Evolutionary conservation across 2,888 invertebrate species (phyloP), one percentile per base, ranked within the genome.

Genomic region (Venusia cambrica): DNA sequence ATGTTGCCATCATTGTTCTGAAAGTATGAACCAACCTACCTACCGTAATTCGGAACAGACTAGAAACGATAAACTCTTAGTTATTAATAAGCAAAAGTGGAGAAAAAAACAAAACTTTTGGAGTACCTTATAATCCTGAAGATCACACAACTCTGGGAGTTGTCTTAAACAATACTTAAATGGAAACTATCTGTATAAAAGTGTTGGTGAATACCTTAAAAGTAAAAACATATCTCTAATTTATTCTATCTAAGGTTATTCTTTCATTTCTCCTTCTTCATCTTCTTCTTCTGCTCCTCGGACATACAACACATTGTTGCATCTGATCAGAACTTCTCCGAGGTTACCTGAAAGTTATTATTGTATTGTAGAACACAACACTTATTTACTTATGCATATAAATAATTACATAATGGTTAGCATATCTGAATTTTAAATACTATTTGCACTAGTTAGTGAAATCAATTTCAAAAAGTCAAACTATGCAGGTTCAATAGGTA

Each of bases 301-400:
- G 30, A 99, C 96, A 68, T 97, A 98, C 40, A 99, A 85, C 0
- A 99, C 96, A 87, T 99, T 99, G 76, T 99, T 99, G 87, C 98
- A 98, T 71, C 99, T 91, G 52, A 99, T 95, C 5, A 99, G 88
- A 14, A 99, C 97, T 90, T 99, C 99, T 4, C 99, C 99, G 4
- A 99, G 90, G 69, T 95, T 97, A 26, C 92, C 92, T 92, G 54
- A 10, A 80, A 69, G n/a, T n/a, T n/a, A n/a, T n/a, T n/a, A n/a
- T n/a, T n/a, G n/a, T n/a, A n/a, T n/a, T n/a, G n/a, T n/a, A n/a
- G n/a, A n/a, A n/a, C n/a, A n/a, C n/a, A n/a, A n/a, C n/a, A n/a
- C n/a, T n/a, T n/a, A n/a, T n/a, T n/a, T n/a, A n/a, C n/a, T n/a
- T n/a, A n/a, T n/a, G n/a, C n/a, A n/a, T n/a, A n/a, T n/a, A n/a